Evolutionary conservation across 2,113 vertebrate species (phyloP).

Genomic region (Solenodon paradoxus): DNA sequence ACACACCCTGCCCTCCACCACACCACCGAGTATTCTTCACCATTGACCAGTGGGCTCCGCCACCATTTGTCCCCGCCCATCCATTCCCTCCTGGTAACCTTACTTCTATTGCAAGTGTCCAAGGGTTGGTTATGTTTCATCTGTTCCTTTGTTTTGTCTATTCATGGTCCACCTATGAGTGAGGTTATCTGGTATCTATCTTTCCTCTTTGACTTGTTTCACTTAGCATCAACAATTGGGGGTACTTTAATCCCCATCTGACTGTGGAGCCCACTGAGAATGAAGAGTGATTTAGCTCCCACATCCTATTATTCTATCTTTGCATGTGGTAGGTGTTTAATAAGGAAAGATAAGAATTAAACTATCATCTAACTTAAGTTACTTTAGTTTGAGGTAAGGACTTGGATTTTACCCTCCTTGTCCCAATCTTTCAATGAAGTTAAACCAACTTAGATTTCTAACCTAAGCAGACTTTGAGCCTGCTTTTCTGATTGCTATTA

Average conservation of each 20-base stretch:
- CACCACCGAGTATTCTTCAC: too few relatives aligned
- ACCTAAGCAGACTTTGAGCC: neutral
- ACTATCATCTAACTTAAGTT: neutral
- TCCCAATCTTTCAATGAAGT: neutral
- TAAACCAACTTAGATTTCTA: neutral
- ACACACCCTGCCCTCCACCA: too few relatives aligned
- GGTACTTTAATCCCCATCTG: neutral
- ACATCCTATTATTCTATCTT: neutral
- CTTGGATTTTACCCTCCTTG: neutral
- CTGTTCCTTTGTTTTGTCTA: too few relatives aligned
- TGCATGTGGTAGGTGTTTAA: neutral
- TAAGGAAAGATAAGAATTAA: neutral
- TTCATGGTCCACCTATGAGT: too few relatives aligned
- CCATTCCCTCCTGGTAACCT: too few relatives aligned
- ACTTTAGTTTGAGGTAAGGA: neutral
- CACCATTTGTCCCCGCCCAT: too few relatives aligned
- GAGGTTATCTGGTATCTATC: too few relatives aligned
- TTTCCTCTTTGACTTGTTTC: too few relatives aligned
- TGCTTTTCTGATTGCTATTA: conserved; percentile 2
- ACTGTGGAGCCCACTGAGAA: neutral
- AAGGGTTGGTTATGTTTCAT: too few relatives aligned
- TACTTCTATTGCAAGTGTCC: too few relatives aligned
- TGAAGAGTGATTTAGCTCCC: neutral
- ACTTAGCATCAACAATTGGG: too few relatives aligned
- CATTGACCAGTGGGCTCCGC: too few relatives aligned